These are phyloP conservation scores for Gnathonemus longibarbis DNA, from an alignment of 2,113 vertebrate species.

Conservation along the genomic window DNA sequence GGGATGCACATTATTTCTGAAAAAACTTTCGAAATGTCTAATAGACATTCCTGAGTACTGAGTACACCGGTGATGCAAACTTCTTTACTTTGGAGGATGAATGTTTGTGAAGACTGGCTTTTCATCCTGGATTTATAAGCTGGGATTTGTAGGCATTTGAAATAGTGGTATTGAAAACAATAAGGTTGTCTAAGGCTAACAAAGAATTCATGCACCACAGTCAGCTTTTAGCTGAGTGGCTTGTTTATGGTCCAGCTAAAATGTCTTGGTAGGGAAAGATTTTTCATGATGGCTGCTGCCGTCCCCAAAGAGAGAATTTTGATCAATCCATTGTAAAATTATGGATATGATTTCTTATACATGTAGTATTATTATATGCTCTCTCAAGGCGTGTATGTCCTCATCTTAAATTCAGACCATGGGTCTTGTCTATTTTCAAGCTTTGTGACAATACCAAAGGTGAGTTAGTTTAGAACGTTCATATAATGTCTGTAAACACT, in stretches of 20 bases:
- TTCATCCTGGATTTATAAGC: not conserved
- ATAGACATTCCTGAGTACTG: not conserved
- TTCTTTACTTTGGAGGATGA: not conserved
- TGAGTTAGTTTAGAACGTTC: not conserved
- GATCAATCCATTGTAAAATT: too few relatives aligned
- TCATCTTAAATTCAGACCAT: not conserved
- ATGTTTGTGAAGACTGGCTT: too few relatives aligned
- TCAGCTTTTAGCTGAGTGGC: too few relatives aligned
- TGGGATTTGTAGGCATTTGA: not conserved
- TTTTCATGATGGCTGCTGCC: too few relatives aligned
- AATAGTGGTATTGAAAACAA: not conserved
- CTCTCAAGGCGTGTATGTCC: not conserved
- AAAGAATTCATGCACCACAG: too few relatives aligned
- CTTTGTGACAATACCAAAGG: not conserved
- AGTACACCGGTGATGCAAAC: not conserved
- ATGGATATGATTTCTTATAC: too few relatives aligned
- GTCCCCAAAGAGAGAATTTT: too few relatives aligned
- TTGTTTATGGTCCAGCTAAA: too few relatives aligned
- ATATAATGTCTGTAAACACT: not conserved
- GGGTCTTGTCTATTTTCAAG: not conserved
- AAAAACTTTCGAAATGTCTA: not conserved
- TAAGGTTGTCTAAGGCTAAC: too few relatives aligned
- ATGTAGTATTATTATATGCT: not conserved
- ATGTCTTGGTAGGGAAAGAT: too few relatives aligned
- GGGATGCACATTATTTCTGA: not conserved